Evolutionary conservation across 2,888 invertebrate species (phyloP).

Genomic region (Tortricodes alternella): DNA sequence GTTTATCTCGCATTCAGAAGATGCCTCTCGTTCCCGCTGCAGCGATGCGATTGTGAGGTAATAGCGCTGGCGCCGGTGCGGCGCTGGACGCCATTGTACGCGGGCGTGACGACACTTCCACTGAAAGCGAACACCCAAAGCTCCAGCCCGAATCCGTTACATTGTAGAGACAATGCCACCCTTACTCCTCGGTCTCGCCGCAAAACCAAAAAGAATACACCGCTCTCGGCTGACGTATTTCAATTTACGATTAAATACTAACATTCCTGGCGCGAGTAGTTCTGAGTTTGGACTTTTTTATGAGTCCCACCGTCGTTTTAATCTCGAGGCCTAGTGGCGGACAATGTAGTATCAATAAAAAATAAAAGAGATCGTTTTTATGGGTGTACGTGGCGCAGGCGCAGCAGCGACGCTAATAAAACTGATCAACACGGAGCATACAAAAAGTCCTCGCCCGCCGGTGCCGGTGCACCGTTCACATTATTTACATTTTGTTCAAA

Average conservation of each 20-base stretch:
- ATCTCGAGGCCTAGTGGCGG: slow-evolving; percentile 58
- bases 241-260: slow-evolving; percentile 27
- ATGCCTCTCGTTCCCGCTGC: slow-evolving; percentile 42
- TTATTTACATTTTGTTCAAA: slow-evolving; percentile 68
- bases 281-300: slow-evolving; percentile 55
- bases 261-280: slow-evolving; percentile 28
- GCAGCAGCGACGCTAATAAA: slow-evolving; percentile 62
- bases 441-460: slow-evolving; percentile 64
- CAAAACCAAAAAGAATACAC: slow-evolving; percentile 2
- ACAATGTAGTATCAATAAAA: slow-evolving; percentile 58
- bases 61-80: slow-evolving; percentile 64
- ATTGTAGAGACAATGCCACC: slow-evolving; percentile 10
- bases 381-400: slow-evolving; percentile 57
- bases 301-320: slow-evolving; percentile 53
- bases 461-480: slow-evolving; percentile 56
- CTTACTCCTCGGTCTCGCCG: background rate
- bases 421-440: slow-evolving; percentile 54
- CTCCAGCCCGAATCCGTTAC: slow-evolving; percentile 5
- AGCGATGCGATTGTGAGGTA: slow-evolving; percentile 48
- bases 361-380: slow-evolving; percentile 58
- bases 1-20: slow-evolving; percentile 57
- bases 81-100: slow-evolving; percentile 57
- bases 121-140: slow-evolving; percentile 9
- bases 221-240: slow-evolving; percentile 11
- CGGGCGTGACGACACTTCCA: slow-evolving; percentile 16